Evolutionary conservation across 2,888 invertebrate species (phyloP).

Genomic region (Dioctria rufipes): DNA sequence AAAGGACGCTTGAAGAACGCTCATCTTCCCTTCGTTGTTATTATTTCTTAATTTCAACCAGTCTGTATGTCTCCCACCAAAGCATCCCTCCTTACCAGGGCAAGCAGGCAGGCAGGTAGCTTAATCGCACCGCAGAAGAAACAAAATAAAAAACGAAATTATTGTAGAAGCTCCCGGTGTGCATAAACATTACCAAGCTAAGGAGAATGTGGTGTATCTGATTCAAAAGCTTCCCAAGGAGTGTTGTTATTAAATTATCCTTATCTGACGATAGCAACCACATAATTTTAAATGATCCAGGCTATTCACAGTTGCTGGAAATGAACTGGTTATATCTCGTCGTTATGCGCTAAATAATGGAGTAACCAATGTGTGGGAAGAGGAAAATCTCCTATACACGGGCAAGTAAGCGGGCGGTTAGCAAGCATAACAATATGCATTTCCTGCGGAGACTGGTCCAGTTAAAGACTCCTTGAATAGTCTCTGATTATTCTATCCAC

Average conservation of each 20-base stretch:
- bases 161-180: background rate
- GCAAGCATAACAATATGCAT: background rate
- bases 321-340: background rate
- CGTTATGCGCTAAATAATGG: background rate
- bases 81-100: background rate
- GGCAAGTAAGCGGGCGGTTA: too few species aligned
- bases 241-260: conserved; percentile 42
- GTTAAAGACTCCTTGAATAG: too few species aligned
- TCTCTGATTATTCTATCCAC: too few species aligned
- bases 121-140: background rate
- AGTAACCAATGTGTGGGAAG: background rate
- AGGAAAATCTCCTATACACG: background rate
- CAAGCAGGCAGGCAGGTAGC: background rate
- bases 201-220: conserved; percentile 12
- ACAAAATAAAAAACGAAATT: background rate
- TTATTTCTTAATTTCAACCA: conserved; percentile 6
- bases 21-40: background rate
- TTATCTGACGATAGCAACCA: conserved; percentile 25
- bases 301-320: conserved; percentile 10
- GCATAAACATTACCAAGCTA: background rate
- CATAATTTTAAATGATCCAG: conserved; percentile 17
- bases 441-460: background rate
- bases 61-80: background rate
- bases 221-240: conserved; percentile 3
- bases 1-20: background rate